phyloP scores from a whole-genome alignment of 2,888 invertebrate genomes.

The Bembecia ichneumoniformis region DNA sequence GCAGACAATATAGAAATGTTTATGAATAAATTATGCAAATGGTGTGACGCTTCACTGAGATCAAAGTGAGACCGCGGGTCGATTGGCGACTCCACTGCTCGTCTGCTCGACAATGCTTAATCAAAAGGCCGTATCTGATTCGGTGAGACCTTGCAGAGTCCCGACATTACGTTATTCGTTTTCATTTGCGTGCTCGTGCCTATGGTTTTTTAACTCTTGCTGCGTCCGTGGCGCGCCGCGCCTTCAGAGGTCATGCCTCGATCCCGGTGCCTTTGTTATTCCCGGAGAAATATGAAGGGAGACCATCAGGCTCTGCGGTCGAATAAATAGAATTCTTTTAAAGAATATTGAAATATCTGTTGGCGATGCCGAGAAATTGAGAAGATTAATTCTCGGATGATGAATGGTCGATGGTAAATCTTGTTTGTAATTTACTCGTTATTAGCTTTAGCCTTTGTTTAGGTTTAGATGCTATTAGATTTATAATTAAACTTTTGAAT shows the following conservation, averaged over 20 bases:
- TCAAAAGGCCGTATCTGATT: slow-evolving; percentile 68
- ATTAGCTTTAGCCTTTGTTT: slow-evolving; percentile 49
- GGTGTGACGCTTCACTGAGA: background rate
- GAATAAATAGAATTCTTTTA: slow-evolving; percentile 61
- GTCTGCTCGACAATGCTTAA: slow-evolving; percentile 59
- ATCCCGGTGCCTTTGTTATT: slow-evolving; percentile 26
- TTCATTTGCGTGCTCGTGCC: slow-evolving; percentile 70
- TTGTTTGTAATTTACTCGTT: slow-evolving; percentile 51
- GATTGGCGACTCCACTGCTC: slow-evolving; percentile 34
- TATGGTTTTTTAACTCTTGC: slow-evolving; percentile 45
- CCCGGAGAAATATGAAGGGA: slow-evolving; percentile 60
- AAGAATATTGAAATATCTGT: slow-evolving; percentile 62
- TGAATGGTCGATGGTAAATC: slow-evolving; percentile 54
- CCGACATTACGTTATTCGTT: slow-evolving; percentile 64
- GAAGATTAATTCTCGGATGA: slow-evolving; percentile 56
- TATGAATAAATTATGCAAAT: slow-evolving; percentile 14
- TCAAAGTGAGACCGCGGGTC: background rate
- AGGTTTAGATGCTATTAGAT: slow-evolving; percentile 18
- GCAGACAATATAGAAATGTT: background rate
- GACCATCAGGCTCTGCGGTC: slow-evolving; percentile 35
- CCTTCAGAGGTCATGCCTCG: slow-evolving; percentile 53
- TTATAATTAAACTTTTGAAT: background rate
- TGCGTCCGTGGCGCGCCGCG: slow-evolving; percentile 24
- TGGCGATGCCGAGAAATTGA: slow-evolving; percentile 44
- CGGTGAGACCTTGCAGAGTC: slow-evolving; percentile 42